A percentile compares a stretch with the other conserved stretches of the same genome.
These are phyloP conservation scores for Corella eumyota DNA, from an alignment of 23 tunicate species.

Conservation along the genomic window DNA sequence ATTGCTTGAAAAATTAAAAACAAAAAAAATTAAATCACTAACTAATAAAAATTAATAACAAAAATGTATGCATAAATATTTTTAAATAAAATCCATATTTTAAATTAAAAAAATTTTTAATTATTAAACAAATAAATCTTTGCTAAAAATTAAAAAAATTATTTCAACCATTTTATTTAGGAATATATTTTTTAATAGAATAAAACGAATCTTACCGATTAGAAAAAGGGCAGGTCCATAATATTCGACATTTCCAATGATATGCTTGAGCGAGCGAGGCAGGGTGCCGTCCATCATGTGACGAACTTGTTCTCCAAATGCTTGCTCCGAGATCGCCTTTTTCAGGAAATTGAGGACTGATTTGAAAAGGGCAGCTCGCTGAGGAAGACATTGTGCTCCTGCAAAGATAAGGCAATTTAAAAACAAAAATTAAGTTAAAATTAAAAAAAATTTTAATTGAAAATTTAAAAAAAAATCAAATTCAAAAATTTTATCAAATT, in stretches of 20 bases:
- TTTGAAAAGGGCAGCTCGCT: conserved; percentile 93
- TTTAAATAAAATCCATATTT: not conserved
- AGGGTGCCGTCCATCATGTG: conserved; percentile 97
- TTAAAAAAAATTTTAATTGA: not conserved
- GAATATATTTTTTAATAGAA: not conserved
- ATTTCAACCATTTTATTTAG: not conserved
- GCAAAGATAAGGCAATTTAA: not conserved
- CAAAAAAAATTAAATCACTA: conserved; percentile 5
- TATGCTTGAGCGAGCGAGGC: conserved; percentile 88
- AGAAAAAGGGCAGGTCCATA: conserved; percentile 89
- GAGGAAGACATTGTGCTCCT: conserved; percentile 96
- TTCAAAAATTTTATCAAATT: too few relatives aligned
- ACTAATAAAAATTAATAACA: not conserved
- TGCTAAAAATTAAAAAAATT: not conserved
- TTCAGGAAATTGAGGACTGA: conserved; percentile 91
- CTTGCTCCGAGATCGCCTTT: conserved; percentile 91
- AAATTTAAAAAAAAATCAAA: too few relatives aligned
- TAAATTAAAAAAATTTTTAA: not conserved
- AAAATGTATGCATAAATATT: not conserved
- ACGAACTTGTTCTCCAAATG: conserved; percentile 90
- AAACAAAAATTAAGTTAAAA: not conserved
- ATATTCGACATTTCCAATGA: conserved; percentile 91
- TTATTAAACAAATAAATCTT: not conserved
- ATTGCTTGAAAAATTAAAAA: conserved; percentile 45
- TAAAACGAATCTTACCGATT: conserved; percentile 29